These are phyloP conservation scores for Muscicapa adusta DNA, from an alignment of 2,113 vertebrate species.

Conservation along the genomic window DNA sequence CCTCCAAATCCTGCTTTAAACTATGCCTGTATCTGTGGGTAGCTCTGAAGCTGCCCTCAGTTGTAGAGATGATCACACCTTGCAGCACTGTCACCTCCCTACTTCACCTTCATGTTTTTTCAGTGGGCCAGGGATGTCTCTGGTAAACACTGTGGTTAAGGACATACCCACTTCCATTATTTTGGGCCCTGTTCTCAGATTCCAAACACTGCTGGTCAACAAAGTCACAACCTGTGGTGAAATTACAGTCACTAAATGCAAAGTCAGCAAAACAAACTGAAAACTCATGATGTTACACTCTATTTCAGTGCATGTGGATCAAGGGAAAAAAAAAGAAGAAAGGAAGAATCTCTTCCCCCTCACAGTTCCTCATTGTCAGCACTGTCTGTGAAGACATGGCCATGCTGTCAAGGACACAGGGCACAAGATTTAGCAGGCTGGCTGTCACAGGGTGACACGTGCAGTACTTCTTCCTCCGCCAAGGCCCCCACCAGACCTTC, in stretches of 20 bases:
- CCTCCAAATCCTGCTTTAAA: not conserved
- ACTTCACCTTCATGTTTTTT: not conserved
- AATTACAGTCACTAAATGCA: not conserved
- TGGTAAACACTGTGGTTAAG: not conserved
- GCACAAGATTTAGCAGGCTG: not conserved
- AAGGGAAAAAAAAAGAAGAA: accelerated
- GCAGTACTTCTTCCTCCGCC: not conserved
- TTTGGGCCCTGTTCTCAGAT: not conserved
- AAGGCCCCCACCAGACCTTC: accelerated
- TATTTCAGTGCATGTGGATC: not conserved
- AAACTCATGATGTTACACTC: not conserved
- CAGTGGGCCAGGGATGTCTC: not conserved
- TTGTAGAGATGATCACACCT: accelerated
- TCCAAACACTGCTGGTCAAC: not conserved
- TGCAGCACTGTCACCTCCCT: not conserved
- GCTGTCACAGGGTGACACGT: not conserved
- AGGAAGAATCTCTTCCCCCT: not conserved
- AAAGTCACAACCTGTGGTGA: not conserved
- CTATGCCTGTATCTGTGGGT: accelerated
- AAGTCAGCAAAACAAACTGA: not conserved
- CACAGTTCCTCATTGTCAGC: not conserved
- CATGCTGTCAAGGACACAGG: not conserved
- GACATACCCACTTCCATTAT: not conserved
- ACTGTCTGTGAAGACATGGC: not conserved
- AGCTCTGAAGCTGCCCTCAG: not conserved